Conservation (phyloP, 1,140 invertebrate species). For the Diuraphis noxia region DNA sequence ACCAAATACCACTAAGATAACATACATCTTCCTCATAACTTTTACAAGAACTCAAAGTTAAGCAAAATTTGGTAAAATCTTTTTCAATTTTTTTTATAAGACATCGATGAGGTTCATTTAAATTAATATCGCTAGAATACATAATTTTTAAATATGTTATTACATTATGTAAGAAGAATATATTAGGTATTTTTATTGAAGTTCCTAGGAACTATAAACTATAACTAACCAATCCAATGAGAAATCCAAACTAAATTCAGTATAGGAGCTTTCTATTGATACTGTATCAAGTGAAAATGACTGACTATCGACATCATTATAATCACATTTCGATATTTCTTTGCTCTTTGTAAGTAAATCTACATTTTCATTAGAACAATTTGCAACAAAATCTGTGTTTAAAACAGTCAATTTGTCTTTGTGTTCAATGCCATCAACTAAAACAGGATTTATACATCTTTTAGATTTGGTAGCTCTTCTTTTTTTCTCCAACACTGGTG, state of each 20-base stretch:
- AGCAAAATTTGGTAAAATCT: neutral
- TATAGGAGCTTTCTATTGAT: neutral
- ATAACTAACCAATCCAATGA: slow-evolving; percentile 19
- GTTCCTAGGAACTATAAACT: neutral
- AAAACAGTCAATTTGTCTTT: neutral
- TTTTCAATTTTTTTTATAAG: slow-evolving; percentile 14
- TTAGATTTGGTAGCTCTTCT: slow-evolving; percentile 6
- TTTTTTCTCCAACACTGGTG: slow-evolving; percentile 16
- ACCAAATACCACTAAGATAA: slow-evolving; percentile 40
- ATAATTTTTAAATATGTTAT: neutral
- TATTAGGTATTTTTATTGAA: neutral
- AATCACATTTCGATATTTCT: neutral
- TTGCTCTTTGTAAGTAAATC: neutral
- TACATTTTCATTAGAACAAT: neutral
- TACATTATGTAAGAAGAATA: neutral
- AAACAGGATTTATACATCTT: neutral
- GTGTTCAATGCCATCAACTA: neutral
- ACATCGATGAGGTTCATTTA: slow-evolving; percentile 20
- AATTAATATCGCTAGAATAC: slow-evolving; percentile 29
- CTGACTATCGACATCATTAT: slow-evolving; percentile 13
- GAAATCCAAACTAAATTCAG: slow-evolving; percentile 26
- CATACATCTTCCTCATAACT: neutral
- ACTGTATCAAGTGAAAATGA: neutral
- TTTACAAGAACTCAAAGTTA: slow-evolving; percentile 20
- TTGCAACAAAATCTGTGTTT: neutral